These are phyloP conservation scores for Malaclemys terrapin DNA, from an alignment of 2,113 vertebrate genomes.

Conservation along the genomic window DNA sequence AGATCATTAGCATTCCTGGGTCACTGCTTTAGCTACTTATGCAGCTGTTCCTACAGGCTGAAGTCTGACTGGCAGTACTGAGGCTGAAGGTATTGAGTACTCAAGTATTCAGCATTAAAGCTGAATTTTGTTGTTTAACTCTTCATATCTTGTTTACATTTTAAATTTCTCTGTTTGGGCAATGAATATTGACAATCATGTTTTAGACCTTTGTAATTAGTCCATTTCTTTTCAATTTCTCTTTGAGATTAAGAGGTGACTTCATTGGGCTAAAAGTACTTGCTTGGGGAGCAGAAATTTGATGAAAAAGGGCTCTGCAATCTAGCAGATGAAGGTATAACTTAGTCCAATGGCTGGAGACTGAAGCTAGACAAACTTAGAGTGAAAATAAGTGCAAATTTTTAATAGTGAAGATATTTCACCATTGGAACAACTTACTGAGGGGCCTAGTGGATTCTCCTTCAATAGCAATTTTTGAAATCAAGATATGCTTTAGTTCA, in stretches of 20 bases:
- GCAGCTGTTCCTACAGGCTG: background rate
- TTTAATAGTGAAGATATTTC: background rate
- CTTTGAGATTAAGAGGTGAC: background rate
- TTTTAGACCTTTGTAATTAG: accelerated
- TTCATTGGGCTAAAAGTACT: background rate
- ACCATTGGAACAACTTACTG: background rate
- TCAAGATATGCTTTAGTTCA: background rate
- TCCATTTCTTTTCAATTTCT: background rate
- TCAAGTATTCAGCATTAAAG: background rate
- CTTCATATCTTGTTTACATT: background rate
- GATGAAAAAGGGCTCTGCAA: background rate
- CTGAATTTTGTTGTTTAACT: background rate
- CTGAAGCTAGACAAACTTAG: background rate
- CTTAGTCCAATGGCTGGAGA: background rate
- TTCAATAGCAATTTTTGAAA: background rate
- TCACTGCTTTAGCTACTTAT: background rate
- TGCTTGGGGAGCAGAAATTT: accelerated
- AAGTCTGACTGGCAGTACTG: accelerated
- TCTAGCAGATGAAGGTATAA: background rate
- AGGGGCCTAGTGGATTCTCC: background rate
- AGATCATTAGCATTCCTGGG: background rate
- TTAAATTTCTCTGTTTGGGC: background rate
- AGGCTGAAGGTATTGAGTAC: background rate
- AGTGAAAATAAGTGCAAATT: background rate
- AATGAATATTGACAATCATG: background rate